A percentile compares a stretch with the other conserved stretches of the same genome.
phyloP scores from a whole-genome alignment of 2,888 invertebrate species.

The Kryphioiulus occultus region DNA sequence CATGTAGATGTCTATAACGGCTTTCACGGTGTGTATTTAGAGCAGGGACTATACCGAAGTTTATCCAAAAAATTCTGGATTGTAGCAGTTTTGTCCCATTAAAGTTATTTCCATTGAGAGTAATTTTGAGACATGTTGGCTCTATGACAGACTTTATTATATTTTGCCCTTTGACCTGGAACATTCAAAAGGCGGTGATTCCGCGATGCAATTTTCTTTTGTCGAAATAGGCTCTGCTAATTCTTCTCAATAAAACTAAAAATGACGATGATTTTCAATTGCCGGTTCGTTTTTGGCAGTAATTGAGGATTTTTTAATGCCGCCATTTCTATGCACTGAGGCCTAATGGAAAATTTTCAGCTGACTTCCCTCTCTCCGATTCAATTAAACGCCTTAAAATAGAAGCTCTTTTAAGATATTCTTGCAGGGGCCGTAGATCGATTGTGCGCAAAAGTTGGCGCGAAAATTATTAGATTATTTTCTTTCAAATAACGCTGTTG shows the following conservation, averaged over 20 bases:
- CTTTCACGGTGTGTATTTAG: too few species aligned
- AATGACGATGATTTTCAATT: background rate
- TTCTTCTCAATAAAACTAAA: background rate
- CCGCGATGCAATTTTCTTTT: background rate
- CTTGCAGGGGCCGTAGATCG: background rate
- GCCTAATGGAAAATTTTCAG: conserved; percentile 20
- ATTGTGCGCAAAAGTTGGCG: background rate
- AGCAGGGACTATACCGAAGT: too few species aligned
- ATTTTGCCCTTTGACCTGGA: background rate
- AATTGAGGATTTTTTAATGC: conserved; percentile 13
- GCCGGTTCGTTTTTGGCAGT: background rate
- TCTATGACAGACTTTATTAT: too few species aligned
- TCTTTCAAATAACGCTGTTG: background rate
- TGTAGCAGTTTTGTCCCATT: too few species aligned
- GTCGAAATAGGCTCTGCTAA: background rate
- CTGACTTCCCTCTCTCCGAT: background rate
- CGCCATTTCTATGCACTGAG: background rate
- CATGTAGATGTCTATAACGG: too few species aligned
- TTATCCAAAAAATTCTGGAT: too few species aligned
- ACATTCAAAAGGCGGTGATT: background rate
- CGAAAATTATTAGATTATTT: conserved; percentile 28
- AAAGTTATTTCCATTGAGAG: too few species aligned
- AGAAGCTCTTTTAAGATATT: conserved; percentile 25
- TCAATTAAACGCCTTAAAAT: conserved; percentile 35
- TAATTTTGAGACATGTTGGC: too few species aligned